Percentiles rank a stretch among this genome's conserved stretches.
Conservation (phyloP, 2,797 vertebrate genomes). For the Melanotaenia maccullochi region DNA sequence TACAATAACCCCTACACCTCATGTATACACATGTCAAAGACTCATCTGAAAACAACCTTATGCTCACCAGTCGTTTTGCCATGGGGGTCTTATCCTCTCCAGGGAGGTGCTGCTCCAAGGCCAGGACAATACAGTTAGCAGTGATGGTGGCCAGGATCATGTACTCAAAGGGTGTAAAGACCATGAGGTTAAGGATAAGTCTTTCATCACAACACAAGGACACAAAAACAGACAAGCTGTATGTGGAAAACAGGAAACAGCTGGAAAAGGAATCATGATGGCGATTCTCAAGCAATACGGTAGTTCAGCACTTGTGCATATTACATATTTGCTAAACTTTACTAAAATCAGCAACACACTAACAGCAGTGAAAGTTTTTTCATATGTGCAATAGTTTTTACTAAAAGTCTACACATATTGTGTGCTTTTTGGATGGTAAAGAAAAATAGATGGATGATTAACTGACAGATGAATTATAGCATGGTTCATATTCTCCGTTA, state of each 20-base stretch:
- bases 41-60: conserved; percentile 3
- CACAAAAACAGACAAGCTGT: not conserved
- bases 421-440: not conserved
- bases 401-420: not conserved
- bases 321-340: not conserved
- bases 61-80: conserved; percentile 95
- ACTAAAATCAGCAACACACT: not conserved
- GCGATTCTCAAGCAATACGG: not conserved
- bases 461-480: conserved; percentile 69
- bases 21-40: not conserved
- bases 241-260: not conserved
- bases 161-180: conserved; percentile 95
- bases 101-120: conserved; percentile 96
- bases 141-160: conserved; percentile 99
- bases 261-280: not conserved
- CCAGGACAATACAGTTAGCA: conserved; percentile 97
- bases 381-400: not conserved
- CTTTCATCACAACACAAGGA: conserved; percentile 14
- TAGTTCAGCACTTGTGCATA: not conserved
- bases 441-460: conserved; percentile 48
- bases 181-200: conserved; percentile 85
- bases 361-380: conserved; percentile 3
- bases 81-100: conserved; percentile 99
- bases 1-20: conserved; percentile 6
- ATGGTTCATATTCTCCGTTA: conserved; percentile 60